Evolutionary conservation across 2,113 vertebrate species (phyloP).

Genomic region (Limanda limanda): DNA sequence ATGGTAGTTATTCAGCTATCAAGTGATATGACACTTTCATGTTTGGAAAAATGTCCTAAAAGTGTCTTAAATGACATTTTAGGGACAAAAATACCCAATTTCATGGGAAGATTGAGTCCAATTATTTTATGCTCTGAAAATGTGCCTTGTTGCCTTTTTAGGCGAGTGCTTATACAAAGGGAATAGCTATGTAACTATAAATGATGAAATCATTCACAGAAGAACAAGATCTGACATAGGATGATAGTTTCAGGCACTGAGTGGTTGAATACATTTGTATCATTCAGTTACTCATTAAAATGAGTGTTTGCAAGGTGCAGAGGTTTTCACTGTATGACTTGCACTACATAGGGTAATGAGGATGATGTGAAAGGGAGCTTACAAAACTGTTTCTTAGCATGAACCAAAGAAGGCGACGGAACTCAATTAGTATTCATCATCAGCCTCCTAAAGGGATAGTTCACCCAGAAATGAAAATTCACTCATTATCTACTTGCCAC

Average conservation of each 20-base stretch:
- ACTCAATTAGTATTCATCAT: conserved; percentile 41
- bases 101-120: conserved; percentile 6
- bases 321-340: conserved; percentile 27
- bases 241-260: conserved; percentile 49
- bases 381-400: conserved; percentile 19
- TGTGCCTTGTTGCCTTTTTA: conserved; percentile 33
- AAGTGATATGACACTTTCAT: conserved; percentile 41
- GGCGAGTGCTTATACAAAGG: conserved; percentile 30
- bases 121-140: conserved; percentile 5
- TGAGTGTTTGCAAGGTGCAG: conserved; percentile 20
- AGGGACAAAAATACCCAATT: conserved; percentile 16
- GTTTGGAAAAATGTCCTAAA: conserved; percentile 36
- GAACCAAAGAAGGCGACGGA: conserved; percentile 23
- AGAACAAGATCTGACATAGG: conserved; percentile 36
- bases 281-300: conserved; percentile 49
- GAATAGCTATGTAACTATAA: conserved; percentile 34
- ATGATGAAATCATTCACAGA: conserved; percentile 41
- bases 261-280: conserved; percentile 36
- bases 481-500: no score
- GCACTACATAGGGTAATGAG: conserved; percentile 48
- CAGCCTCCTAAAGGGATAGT: neutral
- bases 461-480: no score
- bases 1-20: conserved; percentile 58
- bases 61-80: conserved; percentile 20
- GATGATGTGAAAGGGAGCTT: conserved; percentile 31